phyloP scores from a whole-genome alignment of 2,888 invertebrate genomes.

The Leptodirus hochenwartii region DNA sequence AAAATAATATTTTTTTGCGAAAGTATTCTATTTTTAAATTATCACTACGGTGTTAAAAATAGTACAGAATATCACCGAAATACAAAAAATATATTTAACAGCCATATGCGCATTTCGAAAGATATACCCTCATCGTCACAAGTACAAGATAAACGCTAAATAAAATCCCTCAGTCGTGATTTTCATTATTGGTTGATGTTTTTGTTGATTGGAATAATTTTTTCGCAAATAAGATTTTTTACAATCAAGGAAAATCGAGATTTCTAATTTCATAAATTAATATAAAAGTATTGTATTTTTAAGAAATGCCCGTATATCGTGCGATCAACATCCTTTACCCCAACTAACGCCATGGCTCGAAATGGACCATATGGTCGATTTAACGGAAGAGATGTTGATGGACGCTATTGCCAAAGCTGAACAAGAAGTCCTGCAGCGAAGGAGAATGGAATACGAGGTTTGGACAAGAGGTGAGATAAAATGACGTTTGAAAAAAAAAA shows the following conservation, averaged over 20 bases:
- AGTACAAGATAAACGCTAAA: too few species aligned
- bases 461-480: constrained; percentile 51
- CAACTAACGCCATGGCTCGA: constrained; percentile 56
- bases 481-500: constrained; percentile 4
- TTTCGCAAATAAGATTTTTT: constrained; percentile 1
- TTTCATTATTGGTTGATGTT: too few species aligned
- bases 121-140: too few species aligned
- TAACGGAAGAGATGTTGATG: constrained; percentile 51
- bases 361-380: constrained; percentile 41
- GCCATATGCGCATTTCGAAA: too few species aligned
- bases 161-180: too few species aligned
- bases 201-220: too few species aligned
- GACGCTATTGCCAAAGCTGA: constrained; percentile 66
- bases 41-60: constrained; percentile 2
- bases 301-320: constrained; percentile 55
- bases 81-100: too few species aligned
- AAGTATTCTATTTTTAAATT: not conserved
- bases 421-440: constrained; percentile 52
- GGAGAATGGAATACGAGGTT: constrained; percentile 63
- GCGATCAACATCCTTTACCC: constrained; percentile 49
- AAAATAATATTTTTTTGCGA: not conserved
- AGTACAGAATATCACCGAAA: too few species aligned
- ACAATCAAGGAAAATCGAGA: not conserved
- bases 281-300: too few species aligned
- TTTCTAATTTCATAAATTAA: not conserved